phyloP scores from a whole-genome alignment of 2,888 invertebrate genomes.

The Mayetiola destructor region DNA sequence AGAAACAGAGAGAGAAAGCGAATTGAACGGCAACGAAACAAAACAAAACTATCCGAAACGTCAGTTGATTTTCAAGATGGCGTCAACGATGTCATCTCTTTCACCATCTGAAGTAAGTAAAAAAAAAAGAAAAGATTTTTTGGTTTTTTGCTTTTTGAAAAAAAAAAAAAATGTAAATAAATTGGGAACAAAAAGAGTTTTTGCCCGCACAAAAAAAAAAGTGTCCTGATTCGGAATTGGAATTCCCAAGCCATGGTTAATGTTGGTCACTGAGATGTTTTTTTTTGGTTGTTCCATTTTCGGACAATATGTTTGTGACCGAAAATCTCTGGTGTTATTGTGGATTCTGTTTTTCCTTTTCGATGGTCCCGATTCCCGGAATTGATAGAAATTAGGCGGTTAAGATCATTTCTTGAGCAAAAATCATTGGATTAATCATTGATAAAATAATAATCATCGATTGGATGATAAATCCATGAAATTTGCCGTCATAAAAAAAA shows the following conservation, averaged over 20 bases:
- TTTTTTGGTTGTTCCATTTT: neutral
- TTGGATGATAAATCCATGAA: no score
- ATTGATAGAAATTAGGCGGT: no score
- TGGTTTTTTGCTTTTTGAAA: no score
- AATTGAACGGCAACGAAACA: neutral
- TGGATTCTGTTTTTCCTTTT: neutral
- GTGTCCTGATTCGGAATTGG: no score
- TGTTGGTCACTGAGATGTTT: no score
- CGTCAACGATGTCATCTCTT: conserved; percentile 16
- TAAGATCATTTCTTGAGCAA: no score
- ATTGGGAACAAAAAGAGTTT: neutral
- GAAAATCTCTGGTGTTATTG: neutral
- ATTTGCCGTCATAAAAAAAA: no score
- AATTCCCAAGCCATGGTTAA: no score
- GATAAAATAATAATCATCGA: no score
- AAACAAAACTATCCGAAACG: neutral
- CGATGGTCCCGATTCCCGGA: no score
- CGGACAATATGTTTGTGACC: neutral
- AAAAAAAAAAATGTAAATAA: neutral
- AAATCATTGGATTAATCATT: no score
- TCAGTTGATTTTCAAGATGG: conserved; percentile 8
- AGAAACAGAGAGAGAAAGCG: no score
- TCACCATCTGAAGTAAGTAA: conserved; percentile 18
- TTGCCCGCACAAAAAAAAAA: neutral
- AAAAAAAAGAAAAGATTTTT: neutral